Evolutionary conservation across 2,888 invertebrate species (phyloP).

Genomic region (Drosophila eohydei): DNA sequence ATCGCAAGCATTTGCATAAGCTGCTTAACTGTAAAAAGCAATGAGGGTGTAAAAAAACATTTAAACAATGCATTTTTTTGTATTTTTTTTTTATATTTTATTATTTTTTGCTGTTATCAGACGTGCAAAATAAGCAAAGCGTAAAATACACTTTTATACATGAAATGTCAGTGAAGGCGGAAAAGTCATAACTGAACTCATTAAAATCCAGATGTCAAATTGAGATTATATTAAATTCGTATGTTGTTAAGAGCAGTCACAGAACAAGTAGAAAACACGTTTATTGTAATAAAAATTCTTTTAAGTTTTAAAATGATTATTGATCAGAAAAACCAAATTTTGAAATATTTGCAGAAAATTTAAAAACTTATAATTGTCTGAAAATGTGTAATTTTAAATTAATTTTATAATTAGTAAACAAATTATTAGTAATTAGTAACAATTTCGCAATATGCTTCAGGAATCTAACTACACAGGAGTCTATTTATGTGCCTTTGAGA

Average conservation of each 20-base stretch:
- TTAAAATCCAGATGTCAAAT: background rate
- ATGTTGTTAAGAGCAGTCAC: background rate
- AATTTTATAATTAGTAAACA: too few relatives aligned
- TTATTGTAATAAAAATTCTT: background rate
- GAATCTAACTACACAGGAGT: too few relatives aligned
- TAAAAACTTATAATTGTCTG: too few relatives aligned
- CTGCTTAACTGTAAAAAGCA: constrained; percentile 14
- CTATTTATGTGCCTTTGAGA: background rate
- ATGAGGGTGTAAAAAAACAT: constrained; percentile 1
- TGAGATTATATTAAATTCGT: background rate
- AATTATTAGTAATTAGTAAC: too few relatives aligned
- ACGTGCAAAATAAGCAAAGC: constrained; percentile 20
- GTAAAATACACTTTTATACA: constrained; percentile 4
- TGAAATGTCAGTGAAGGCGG: constrained; percentile 15
- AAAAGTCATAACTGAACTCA: background rate
- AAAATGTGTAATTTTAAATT: too few relatives aligned
- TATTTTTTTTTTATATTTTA: background rate
- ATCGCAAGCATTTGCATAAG: constrained; percentile 49
- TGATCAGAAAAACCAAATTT: background rate
- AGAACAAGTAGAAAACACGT: background rate
- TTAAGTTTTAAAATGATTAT: background rate
- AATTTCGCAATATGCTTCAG: too few relatives aligned
- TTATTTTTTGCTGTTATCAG: constrained; percentile 1
- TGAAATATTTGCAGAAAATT: too few relatives aligned
- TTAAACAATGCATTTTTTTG: constrained; percentile 13